phyloP scores from a whole-genome alignment of 2,888 invertebrate genomes.

The Pimpla rufipes region DNA sequence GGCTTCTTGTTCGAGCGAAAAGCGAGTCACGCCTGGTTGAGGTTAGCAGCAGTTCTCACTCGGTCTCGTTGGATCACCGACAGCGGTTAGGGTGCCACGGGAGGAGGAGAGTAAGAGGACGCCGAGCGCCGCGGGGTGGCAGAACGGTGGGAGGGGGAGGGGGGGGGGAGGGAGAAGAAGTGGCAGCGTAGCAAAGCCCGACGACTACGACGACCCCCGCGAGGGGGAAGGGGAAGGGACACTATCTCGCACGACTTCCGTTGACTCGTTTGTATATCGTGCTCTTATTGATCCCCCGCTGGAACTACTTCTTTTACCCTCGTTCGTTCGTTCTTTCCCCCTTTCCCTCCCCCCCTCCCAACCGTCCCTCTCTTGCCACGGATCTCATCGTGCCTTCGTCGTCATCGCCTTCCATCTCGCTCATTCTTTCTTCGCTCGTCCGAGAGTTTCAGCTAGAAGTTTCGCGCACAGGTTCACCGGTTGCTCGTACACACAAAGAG shows the following conservation, averaged over 20 bases:
- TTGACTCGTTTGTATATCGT: slow-evolving; percentile 80
- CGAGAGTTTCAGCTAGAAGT: neutral
- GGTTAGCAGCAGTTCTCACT: slow-evolving; percentile 61
- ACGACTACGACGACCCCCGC: slow-evolving; percentile 27
- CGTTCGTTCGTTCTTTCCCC: slow-evolving; percentile 24
- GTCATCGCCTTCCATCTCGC: slow-evolving; percentile 32
- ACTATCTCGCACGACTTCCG: slow-evolving; percentile 81
- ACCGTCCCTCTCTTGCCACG: neutral
- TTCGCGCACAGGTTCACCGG: slow-evolving; percentile 38
- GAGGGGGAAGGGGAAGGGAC: slow-evolving; percentile 71
- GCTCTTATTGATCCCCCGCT: slow-evolving; percentile 81
- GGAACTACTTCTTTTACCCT: slow-evolving; percentile 64
- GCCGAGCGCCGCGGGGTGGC: too few species aligned
- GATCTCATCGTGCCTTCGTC: neutral
- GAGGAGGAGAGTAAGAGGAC: too few species aligned
- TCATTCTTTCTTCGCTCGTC: slow-evolving; percentile 25
- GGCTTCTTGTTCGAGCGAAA: slow-evolving; percentile 71
- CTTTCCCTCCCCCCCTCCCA: slow-evolving; percentile 29
- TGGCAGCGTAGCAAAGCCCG: slow-evolving; percentile 61
- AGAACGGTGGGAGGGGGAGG: too few species aligned
- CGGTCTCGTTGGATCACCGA: slow-evolving; percentile 49
- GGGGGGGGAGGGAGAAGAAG: slow-evolving; percentile 49
- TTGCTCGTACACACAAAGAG: neutral
- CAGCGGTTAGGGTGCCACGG: slow-evolving; percentile 41
- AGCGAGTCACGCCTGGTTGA: slow-evolving; percentile 78